These are phyloP conservation scores for Beris chalybata DNA, from an alignment of 2,888 invertebrate species.

Conservation along the genomic window DNA sequence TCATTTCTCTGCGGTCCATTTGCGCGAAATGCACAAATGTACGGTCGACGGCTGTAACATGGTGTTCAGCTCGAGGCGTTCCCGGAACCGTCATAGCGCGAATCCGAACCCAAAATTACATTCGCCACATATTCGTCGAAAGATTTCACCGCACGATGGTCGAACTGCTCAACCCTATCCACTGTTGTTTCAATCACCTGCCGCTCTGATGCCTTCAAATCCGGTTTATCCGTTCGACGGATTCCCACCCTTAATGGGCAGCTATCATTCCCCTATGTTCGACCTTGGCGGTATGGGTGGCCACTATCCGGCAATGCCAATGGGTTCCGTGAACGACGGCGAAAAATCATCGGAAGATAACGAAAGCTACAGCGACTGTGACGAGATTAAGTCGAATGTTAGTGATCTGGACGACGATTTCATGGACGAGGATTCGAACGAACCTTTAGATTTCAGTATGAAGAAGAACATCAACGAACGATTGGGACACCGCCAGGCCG, in stretches of 20 bases:
- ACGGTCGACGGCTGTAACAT: slow-evolving; percentile 97
- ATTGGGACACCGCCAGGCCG: slow-evolving; percentile 10
- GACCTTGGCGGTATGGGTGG: slow-evolving; percentile 15
- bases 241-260: slow-evolving; percentile 63
- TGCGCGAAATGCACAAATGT: slow-evolving; percentile 98
- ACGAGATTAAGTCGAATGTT: slow-evolving; percentile 42
- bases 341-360: slow-evolving; percentile 31
- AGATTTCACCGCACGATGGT: slow-evolving; percentile 93
- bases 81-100: slow-evolving; percentile 93
- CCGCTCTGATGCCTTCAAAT: slow-evolving; percentile 59
- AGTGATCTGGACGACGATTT: slow-evolving; percentile 41
- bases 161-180: slow-evolving; percentile 75
- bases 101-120: slow-evolving; percentile 97
- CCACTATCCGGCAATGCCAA: slow-evolving; percentile 4
- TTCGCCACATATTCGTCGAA: slow-evolving; percentile 89
- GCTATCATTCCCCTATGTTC: slow-evolving; percentile 53
- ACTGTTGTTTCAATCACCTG: slow-evolving; percentile 66
- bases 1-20: slow-evolving; percentile 96
- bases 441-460: slow-evolving; percentile 53
- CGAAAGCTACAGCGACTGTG: slow-evolving; percentile 40
- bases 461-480: slow-evolving; percentile 45
- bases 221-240: slow-evolving; percentile 73
- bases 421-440: slow-evolving; percentile 44
- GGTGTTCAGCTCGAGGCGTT: slow-evolving; percentile 96
- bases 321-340: background rate